Percentiles rank a stretch among this genome's conserved stretches.
Conservation (phyloP, 2,888 invertebrate genomes). For the Uloborus plumipes region DNA sequence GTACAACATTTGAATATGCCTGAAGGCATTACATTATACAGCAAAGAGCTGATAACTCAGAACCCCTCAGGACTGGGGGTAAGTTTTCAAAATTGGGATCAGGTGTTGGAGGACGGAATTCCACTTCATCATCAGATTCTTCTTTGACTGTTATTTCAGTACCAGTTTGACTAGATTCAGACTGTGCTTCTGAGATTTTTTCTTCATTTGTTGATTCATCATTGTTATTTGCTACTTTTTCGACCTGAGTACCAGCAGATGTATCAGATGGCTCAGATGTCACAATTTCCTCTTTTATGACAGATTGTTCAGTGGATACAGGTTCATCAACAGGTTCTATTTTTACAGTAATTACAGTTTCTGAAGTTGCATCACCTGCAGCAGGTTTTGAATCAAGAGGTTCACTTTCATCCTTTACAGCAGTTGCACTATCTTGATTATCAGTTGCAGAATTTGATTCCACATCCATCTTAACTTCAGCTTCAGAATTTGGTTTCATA, state of each 20-base stretch:
- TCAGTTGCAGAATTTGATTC: background rate
- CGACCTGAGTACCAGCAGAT: background rate
- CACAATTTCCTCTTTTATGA: background rate
- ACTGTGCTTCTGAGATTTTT: too few species aligned
- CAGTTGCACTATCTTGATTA: too few species aligned
- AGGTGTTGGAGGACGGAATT: conserved; percentile 68
- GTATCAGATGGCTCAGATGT: too few species aligned
- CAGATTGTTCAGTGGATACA: background rate
- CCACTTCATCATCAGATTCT: conserved; percentile 74
- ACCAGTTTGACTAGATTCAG: conserved; percentile 4
- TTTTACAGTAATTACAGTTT: background rate
- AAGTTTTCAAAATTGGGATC: conserved; percentile 76
- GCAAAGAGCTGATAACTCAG: conserved; percentile 87
- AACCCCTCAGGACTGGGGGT: conserved; percentile 81
- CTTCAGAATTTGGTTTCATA: conserved; percentile 37
- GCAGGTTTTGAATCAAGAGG: conserved; percentile 54
- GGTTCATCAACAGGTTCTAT: background rate
- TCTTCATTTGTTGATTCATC: background rate
- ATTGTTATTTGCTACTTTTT: background rate
- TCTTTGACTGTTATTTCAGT: conserved; percentile 5
- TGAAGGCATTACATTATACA: conserved; percentile 75
- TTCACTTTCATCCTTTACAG: conserved; percentile 68
- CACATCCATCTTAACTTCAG: background rate
- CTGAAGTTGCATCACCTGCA: conserved; percentile 67
- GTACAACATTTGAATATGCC: conserved; percentile 20